phyloP scores from a whole-genome alignment of 1,140 invertebrate species.

The Caenorhabditis inopinata region DNA sequence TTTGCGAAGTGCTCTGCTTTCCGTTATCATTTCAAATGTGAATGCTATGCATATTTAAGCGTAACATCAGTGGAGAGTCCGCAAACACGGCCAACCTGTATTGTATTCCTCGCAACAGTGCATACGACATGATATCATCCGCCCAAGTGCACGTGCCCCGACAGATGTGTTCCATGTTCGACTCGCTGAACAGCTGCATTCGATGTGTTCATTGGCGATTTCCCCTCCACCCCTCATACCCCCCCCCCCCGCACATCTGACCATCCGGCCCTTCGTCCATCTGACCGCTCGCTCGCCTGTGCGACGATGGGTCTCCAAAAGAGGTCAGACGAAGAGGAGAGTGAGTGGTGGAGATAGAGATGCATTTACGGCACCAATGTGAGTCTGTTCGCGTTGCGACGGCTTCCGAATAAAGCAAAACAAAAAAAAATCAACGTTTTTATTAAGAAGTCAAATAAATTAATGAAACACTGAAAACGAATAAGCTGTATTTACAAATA shows the following conservation, averaged over 20 bases:
- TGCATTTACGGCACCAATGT: background rate
- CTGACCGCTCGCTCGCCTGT: background rate
- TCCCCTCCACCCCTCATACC: background rate
- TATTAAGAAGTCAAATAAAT: background rate
- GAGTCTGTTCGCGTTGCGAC: too few relatives aligned
- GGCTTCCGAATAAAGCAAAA: background rate
- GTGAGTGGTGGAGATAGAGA: constrained; percentile 4
- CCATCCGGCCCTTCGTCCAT: background rate
- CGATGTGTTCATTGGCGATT: background rate
- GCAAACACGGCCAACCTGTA: too few relatives aligned
- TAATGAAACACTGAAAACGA: background rate
- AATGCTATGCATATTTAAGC: too few relatives aligned
- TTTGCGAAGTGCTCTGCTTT: too few relatives aligned
- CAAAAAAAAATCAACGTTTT: background rate
- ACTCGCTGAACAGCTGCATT: background rate
- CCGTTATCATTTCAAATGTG: too few relatives aligned
- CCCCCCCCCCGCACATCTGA: background rate
- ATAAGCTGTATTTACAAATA: constrained; percentile 6
- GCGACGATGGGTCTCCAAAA: background rate
- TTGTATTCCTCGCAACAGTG: too few relatives aligned
- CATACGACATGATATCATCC: too few relatives aligned
- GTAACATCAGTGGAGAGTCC: too few relatives aligned
- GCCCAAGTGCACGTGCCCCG: too few relatives aligned
- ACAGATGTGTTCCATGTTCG: too few relatives aligned
- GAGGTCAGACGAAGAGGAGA: background rate